phyloP scores from a whole-genome alignment of 1,140 invertebrate genomes.

The Papilio glaucus region DNA sequence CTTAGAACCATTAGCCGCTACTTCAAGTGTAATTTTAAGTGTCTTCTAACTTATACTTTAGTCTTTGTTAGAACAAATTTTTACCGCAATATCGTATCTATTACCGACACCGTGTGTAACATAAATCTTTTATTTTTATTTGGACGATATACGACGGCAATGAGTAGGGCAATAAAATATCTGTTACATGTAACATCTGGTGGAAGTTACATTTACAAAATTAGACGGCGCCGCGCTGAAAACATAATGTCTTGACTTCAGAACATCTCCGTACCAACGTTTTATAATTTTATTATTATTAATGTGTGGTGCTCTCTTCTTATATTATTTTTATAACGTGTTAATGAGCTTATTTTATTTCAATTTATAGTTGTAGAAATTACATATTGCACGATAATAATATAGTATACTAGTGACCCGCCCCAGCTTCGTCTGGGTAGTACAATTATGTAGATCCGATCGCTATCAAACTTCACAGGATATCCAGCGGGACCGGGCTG shows the following conservation, averaged over 20 bases:
- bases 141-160: conserved; percentile 52
- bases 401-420: too few species aligned
- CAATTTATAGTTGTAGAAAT: neutral
- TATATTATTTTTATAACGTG: neutral
- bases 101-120: conserved; percentile 62
- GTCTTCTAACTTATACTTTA: too few species aligned
- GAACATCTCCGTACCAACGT: conserved; percentile 5
- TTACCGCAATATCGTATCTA: conserved; percentile 28
- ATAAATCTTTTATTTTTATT: conserved; percentile 67
- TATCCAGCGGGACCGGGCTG: too few species aligned
- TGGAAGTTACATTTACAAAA: conserved; percentile 40
- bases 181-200: conserved; percentile 51
- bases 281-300: conserved; percentile 26
- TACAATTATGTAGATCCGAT: too few species aligned
- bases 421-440: too few species aligned
- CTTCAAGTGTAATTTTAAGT: too few species aligned
- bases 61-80: conserved; percentile 3
- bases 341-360: neutral
- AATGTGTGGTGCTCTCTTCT: conserved; percentile 1
- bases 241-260: conserved; percentile 29
- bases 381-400: too few species aligned
- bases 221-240: conserved; percentile 35
- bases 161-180: conserved; percentile 56
- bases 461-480: too few species aligned
- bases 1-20: too few species aligned